A percentile compares a stretch with the other conserved stretches of the same genome.
These are phyloP conservation scores for Lepidocyrtinus sp. DNA, from an alignment of 2,888 invertebrate genomes.

Conservation along the genomic window DNA sequence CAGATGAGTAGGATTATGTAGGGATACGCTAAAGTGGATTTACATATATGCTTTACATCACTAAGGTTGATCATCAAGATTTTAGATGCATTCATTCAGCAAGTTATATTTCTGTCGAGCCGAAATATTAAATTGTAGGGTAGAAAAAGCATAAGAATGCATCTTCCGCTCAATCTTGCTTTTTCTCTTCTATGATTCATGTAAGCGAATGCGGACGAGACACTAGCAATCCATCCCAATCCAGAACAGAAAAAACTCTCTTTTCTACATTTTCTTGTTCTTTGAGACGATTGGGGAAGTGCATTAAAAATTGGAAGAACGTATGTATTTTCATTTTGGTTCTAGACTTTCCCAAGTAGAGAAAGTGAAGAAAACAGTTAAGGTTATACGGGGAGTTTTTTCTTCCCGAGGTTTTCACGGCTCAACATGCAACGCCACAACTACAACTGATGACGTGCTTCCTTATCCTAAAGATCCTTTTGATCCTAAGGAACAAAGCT, in stretches of 20 bases:
- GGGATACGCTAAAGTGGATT: too few relatives aligned
- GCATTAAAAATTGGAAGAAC: slow-evolving; percentile 10
- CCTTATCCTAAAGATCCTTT: slow-evolving; percentile 3
- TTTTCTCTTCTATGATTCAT: slow-evolving; percentile 29
- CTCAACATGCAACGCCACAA: neutral
- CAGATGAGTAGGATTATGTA: too few relatives aligned
- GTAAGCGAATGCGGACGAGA: slow-evolving; percentile 38
- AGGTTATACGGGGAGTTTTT: too few relatives aligned
- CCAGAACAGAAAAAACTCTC: neutral
- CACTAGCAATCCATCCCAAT: slow-evolving; percentile 16
- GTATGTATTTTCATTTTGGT: too few relatives aligned
- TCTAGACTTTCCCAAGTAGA: too few relatives aligned
- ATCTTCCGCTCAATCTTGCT: slow-evolving; percentile 33
- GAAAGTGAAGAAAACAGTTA: too few relatives aligned
- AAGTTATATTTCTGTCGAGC: neutral
- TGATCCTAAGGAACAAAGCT: slow-evolving; percentile 7
- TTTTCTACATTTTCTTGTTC: neutral
- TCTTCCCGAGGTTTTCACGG: too few relatives aligned
- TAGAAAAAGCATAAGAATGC: slow-evolving; percentile 5
- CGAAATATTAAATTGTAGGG: neutral
- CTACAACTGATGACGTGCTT: neutral
- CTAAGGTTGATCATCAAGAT: too few relatives aligned
- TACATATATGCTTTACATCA: too few relatives aligned
- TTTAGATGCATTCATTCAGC: neutral
- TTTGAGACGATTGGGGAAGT: neutral